Evolutionary conservation across 2,113 vertebrate species (phyloP).

Genomic region (Hucho hucho): DNA sequence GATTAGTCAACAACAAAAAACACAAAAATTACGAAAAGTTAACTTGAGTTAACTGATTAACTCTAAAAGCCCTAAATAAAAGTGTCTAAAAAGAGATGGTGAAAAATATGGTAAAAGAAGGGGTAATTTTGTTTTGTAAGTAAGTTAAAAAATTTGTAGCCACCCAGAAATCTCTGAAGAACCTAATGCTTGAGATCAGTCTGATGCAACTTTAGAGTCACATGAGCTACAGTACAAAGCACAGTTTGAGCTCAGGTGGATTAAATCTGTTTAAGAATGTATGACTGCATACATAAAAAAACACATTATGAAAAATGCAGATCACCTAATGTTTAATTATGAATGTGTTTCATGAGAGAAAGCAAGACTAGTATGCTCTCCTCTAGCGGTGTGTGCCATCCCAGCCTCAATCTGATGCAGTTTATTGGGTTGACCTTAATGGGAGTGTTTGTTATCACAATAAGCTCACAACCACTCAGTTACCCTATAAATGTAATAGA

Average conservation of each 20-base stretch:
- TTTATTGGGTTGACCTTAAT: slow-evolving; percentile 20
- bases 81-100: not conserved
- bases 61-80: no score
- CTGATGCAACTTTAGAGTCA: no score
- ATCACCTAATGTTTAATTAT: slow-evolving; percentile 31
- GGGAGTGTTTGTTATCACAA: slow-evolving; percentile 17
- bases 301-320: slow-evolving; percentile 36
- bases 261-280: slow-evolving; percentile 23
- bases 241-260: slow-evolving; percentile 10
- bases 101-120: not conserved
- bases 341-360: slow-evolving; percentile 26
- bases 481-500: no score
- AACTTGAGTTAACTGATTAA: no score
- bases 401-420: slow-evolving; percentile 3
- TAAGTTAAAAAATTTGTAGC: no score
- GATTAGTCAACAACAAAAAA: no score
- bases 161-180: no score
- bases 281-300: slow-evolving; percentile 26
- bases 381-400: not conserved
- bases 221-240: not conserved
- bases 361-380: slow-evolving; percentile 22
- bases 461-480: not conserved
- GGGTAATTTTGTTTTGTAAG: no score
- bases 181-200: no score
- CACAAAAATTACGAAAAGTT: no score